Evolutionary conservation across 2,797 vertebrate species (phyloP).

Genomic region (Coregonus ussuriensis): DNA sequence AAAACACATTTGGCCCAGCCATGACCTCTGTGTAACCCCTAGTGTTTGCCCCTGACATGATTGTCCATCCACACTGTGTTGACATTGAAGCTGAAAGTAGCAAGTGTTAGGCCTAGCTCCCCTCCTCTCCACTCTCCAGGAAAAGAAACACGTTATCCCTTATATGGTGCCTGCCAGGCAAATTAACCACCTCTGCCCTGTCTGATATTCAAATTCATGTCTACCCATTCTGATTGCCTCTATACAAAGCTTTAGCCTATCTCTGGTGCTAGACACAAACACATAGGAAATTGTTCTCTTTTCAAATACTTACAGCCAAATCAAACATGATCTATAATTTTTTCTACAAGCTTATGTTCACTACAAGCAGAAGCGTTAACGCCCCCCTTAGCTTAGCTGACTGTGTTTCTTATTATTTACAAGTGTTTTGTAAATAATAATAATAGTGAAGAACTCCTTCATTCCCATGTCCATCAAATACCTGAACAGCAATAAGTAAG

Average conservation of each 20-base stretch:
- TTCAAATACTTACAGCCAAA: background rate
- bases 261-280: background rate
- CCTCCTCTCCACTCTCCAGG: slow-evolving; percentile 17
- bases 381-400: background rate
- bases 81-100: slow-evolving; percentile 20
- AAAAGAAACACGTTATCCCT: slow-evolving; percentile 33
- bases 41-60: background rate
- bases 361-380: background rate
- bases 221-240: background rate
- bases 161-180: slow-evolving; percentile 18
- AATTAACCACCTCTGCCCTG: slow-evolving; percentile 20
- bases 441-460: no score
- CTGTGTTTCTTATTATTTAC: no score
- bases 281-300: background rate
- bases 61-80: slow-evolving; percentile 11
- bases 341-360: background rate
- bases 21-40: slow-evolving; percentile 15
- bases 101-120: slow-evolving; percentile 3
- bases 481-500: no score
- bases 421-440: no score
- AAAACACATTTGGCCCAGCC: slow-evolving; percentile 17
- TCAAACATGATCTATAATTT: background rate
- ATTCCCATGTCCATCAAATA: no score
- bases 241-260: background rate
- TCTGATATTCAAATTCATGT: slow-evolving; percentile 33